A percentile compares a stretch with the other conserved stretches of the same genome.
phyloP scores from a whole-genome alignment of 1,140 invertebrate genomes.

The Platorchestia sp. region DNA sequence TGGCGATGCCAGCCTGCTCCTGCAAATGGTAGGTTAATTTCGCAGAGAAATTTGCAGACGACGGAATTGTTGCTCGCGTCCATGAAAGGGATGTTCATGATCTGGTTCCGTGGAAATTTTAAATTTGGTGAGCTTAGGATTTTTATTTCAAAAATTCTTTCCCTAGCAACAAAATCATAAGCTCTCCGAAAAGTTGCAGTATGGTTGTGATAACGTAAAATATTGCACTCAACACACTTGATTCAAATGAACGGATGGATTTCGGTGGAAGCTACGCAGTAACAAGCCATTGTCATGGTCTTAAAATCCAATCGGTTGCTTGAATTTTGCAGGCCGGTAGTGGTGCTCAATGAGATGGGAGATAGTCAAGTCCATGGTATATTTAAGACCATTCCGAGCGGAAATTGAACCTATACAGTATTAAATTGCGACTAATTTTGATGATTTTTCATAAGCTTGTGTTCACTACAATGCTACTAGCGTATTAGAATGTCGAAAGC shows the following conservation, averaged over 20 bases:
- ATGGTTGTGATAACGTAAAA: neutral
- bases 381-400: neutral
- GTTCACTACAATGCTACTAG: neutral
- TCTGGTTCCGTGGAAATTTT: neutral
- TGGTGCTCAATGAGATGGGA: neutral
- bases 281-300: neutral
- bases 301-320: too few species aligned
- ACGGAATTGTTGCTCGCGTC: neutral
- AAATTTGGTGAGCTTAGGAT: neutral
- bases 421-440: neutral
- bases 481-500: neutral
- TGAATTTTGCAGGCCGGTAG: neutral
- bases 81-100: neutral
- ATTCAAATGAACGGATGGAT: too few species aligned
- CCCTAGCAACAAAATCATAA: neutral
- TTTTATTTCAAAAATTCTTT: neutral
- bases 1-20: neutral
- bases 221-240: neutral
- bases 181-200: neutral
- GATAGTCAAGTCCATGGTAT: neutral
- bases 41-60: neutral
- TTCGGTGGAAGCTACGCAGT: too few species aligned
- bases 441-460: neutral
- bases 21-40: conserved; percentile 9
- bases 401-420: neutral